A percentile compares a stretch with the other conserved stretches of the same genome.
Conservation (phyloP, 2,797 vertebrate species). For the Simalia tracyae region DNA sequence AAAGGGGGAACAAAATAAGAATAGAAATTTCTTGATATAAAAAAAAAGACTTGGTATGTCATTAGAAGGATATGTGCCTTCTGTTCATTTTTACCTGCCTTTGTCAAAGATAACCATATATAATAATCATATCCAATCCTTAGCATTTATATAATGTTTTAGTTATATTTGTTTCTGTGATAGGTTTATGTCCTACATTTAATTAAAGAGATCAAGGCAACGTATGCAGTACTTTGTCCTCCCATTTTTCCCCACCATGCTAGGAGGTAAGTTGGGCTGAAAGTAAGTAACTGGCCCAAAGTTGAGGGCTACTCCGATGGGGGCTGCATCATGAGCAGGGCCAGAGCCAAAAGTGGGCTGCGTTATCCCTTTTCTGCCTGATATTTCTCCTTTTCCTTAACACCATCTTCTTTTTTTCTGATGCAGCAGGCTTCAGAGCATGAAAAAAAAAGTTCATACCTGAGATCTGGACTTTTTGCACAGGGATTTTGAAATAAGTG, state of each 20-base stretch:
- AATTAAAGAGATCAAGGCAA: background rate
- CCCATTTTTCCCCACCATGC: background rate
- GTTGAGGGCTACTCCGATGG: background rate
- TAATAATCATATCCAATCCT: background rate
- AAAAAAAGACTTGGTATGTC: slow-evolving; percentile 47
- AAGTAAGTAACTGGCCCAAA: background rate
- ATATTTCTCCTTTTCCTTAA: background rate
- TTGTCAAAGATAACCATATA: background rate
- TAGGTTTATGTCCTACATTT: background rate
- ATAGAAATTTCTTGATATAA: background rate
- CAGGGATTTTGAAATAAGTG: background rate
- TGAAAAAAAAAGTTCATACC: no score
- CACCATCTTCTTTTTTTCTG: background rate
- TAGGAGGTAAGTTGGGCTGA: background rate
- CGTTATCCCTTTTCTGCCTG: no score
- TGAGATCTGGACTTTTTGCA: no score
- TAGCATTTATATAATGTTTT: background rate
- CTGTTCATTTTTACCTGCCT: background rate
- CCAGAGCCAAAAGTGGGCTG: background rate
- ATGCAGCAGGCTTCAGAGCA: no score
- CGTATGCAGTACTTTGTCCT: background rate
- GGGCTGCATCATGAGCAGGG: background rate
- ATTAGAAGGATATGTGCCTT: background rate
- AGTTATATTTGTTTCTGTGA: background rate
- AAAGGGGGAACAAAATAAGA: background rate